phyloP scores from a whole-genome alignment of 2,797 vertebrate genomes.

The Crocodylus rhombifer region DNA sequence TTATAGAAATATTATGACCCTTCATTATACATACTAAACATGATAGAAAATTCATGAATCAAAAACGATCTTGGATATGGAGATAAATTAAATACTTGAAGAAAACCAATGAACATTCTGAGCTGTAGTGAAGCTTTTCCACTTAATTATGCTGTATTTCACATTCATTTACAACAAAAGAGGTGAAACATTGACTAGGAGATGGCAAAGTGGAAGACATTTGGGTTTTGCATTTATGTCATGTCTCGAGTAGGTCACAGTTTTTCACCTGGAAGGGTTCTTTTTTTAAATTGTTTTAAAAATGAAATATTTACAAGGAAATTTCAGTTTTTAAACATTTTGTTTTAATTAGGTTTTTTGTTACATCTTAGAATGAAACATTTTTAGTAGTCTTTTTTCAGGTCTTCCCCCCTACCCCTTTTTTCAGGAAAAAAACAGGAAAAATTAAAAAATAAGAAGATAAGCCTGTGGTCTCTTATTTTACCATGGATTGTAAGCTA shows the following conservation, averaged over 20 bases:
- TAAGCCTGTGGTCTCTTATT: background rate
- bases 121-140: background rate
- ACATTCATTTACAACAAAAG: too few species aligned
- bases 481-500: background rate
- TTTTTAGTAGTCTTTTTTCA: background rate
- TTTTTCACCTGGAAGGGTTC: background rate
- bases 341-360: background rate
- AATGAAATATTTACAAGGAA: background rate
- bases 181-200: background rate
- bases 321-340: background rate
- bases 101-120: conserved; percentile 4
- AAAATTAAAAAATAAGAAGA: background rate
- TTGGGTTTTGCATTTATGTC: background rate
- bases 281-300: background rate
- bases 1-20: conserved; percentile 37
- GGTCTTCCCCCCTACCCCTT: background rate
- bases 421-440: background rate
- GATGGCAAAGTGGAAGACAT: background rate
- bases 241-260: background rate
- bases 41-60: conserved; percentile 37
- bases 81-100: background rate
- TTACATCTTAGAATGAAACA: background rate
- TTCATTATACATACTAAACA: background rate
- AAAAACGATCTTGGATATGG: conserved; percentile 31
- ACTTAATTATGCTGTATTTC: too few species aligned